Conservation (phyloP, 1,140 invertebrate species). For the Nymphalis io region DNA sequence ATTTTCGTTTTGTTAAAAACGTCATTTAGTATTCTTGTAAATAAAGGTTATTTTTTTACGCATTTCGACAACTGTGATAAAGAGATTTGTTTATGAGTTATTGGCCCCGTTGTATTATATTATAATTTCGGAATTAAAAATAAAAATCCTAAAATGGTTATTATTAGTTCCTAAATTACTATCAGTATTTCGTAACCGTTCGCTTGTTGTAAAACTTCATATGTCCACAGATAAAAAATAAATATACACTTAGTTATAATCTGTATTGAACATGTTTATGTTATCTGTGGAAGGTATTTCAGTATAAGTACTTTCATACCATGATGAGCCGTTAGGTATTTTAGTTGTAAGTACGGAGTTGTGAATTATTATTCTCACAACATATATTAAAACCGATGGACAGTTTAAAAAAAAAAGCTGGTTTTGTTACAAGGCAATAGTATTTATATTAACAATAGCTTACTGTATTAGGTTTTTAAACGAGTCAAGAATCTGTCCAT, state of each 20-base stretch:
- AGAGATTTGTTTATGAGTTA: constrained; percentile 74
- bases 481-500: not conserved
- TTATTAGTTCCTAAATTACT: constrained; percentile 76
- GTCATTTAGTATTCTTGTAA: constrained; percentile 27
- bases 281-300: constrained; percentile 26
- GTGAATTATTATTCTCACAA: not conserved
- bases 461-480: not conserved
- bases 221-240: constrained; percentile 17
- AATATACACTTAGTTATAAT: not conserved
- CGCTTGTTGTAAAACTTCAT: constrained; percentile 24
- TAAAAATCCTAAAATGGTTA: constrained; percentile 41
- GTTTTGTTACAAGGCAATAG: not conserved
- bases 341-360: constrained; percentile 21
- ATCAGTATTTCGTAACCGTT: constrained; percentile 69
- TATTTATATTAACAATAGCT: not conserved
- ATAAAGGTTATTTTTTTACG: constrained; percentile 50
- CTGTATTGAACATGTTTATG: not conserved
- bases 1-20: not conserved
- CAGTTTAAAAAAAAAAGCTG: not conserved
- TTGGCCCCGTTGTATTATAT: constrained; percentile 40
- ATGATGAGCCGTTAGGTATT: constrained; percentile 29
- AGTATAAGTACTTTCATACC: constrained; percentile 16
- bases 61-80: constrained; percentile 78
- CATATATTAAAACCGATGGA: not conserved
- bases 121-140: constrained; percentile 49